Evolutionary conservation across 2,888 invertebrate species (phyloP).

Genomic region (Apamea monoglypha): DNA sequence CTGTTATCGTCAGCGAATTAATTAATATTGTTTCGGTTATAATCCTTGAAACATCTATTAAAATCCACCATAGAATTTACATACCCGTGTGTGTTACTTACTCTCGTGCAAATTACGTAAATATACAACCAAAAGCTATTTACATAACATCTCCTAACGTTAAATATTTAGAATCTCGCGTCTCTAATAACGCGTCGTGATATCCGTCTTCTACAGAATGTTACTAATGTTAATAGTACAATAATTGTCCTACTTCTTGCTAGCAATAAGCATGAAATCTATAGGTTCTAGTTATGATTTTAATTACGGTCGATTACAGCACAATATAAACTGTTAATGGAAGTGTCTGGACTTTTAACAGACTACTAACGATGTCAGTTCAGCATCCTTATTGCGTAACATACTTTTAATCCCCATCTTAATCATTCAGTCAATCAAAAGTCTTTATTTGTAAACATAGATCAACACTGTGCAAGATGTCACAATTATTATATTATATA

Average conservation of each 20-base stretch:
- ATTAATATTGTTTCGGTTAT: slow-evolving; percentile 1
- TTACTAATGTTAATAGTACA: neutral
- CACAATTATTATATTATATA: too few species aligned
- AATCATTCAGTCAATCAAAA: too few species aligned
- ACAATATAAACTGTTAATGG: neutral
- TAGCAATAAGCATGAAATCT: neutral
- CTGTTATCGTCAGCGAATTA: neutral
- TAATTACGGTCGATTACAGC: slow-evolving; percentile 8
- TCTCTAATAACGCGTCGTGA: neutral
- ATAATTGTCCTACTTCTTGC: neutral
- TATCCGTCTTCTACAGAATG: neutral
- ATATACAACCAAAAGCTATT: neutral
- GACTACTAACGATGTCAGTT: neutral
- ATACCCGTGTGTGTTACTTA: neutral
- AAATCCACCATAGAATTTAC: slow-evolving; percentile 1
- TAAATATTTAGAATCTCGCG: slow-evolving; percentile 5
- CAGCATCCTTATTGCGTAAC: neutral
- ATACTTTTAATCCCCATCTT: too few species aligned
- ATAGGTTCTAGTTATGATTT: neutral
- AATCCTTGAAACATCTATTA: slow-evolving; percentile 29
- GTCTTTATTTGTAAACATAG: too few species aligned
- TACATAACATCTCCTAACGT: neutral
- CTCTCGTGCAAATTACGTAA: neutral
- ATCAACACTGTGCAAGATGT: too few species aligned
- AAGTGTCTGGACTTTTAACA: neutral